Percentiles rank a stretch among this genome's conserved stretches.
Evolutionary conservation across 2,797 vertebrate genomes (phyloP).

Genomic region (Amphiprion clarkii): DNA sequence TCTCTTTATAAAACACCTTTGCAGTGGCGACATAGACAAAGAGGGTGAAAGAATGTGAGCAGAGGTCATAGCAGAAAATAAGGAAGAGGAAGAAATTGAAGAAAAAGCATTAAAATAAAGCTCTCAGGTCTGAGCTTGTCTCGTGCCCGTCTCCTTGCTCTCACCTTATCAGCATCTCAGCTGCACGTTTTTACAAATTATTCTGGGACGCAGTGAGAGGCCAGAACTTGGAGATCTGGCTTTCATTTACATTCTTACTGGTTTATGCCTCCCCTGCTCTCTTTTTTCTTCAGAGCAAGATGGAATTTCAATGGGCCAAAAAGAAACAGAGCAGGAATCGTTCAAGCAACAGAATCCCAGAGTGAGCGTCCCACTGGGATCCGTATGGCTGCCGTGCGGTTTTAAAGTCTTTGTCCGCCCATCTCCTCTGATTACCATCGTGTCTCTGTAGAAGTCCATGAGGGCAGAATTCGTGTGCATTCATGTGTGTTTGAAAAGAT

Average conservation of each 20-base stretch:
- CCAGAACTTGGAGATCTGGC: slow-evolving; percentile 69
- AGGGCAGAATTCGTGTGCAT: slow-evolving; percentile 40
- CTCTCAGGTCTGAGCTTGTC: slow-evolving; percentile 43
- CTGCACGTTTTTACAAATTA: slow-evolving; percentile 63
- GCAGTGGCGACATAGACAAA: slow-evolving; percentile 32
- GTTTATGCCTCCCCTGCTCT: slow-evolving; percentile 52
- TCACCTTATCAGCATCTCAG: slow-evolving; percentile 64
- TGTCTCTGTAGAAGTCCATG: slow-evolving; percentile 47
- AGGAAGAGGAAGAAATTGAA: slow-evolving; percentile 13
- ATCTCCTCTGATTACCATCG: slow-evolving; percentile 75
- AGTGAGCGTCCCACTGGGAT: slow-evolving; percentile 57
- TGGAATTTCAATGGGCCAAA: slow-evolving; percentile 75
- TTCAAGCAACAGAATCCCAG: slow-evolving; percentile 55
- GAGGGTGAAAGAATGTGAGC: slow-evolving; percentile 12
- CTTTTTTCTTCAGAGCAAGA: slow-evolving; percentile 43
- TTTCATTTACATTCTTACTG: slow-evolving; percentile 81
- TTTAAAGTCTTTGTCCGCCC: slow-evolving; percentile 67
- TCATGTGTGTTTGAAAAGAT: slow-evolving; percentile 36
- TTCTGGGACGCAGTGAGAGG: slow-evolving; percentile 40
- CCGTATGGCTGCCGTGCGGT: slow-evolving; percentile 52
- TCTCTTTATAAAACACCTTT: slow-evolving; percentile 55
- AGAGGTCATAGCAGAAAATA: slow-evolving; percentile 31
- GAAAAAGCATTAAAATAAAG: slow-evolving; percentile 10
- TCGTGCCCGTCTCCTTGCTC: slow-evolving; percentile 40
- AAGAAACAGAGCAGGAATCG: slow-evolving; percentile 65